Evolutionary conservation across 2,113 vertebrate species (phyloP).

Genomic region (Phalacrocorax aristotelis): DNA sequence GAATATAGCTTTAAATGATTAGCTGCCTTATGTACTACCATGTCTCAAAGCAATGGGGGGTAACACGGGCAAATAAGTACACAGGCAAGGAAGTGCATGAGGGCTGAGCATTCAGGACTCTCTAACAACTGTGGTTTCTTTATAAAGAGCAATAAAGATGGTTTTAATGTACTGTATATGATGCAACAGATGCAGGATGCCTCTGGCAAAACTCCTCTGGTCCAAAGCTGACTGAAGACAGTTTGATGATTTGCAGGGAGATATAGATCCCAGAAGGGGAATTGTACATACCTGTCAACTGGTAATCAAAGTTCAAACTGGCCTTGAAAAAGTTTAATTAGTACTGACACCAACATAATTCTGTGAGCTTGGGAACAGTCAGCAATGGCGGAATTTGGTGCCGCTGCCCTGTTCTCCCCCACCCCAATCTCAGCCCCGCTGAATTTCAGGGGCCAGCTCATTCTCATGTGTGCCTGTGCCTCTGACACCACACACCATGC

Average conservation of each 20-base stretch:
- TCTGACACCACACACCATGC: neutral
- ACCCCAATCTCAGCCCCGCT: neutral
- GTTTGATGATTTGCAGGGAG: constrained; percentile 75
- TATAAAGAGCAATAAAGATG: constrained; percentile 69
- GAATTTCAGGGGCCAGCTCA: neutral
- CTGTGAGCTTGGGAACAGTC: constrained; percentile 10
- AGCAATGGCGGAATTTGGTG: neutral
- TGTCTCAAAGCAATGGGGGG: constrained; percentile 41
- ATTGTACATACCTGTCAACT: constrained; percentile 74
- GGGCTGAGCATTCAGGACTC: constrained; percentile 18
- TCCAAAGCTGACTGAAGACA: constrained; percentile 69
- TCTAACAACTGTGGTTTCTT: constrained; percentile 63
- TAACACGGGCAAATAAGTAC: constrained; percentile 15
- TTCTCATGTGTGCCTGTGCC: neutral
- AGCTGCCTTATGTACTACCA: constrained; percentile 48
- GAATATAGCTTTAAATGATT: constrained; percentile 55
- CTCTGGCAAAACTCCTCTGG: constrained; percentile 67
- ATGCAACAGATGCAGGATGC: constrained; percentile 68
- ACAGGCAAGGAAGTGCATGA: constrained; percentile 29
- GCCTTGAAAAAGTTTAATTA: constrained; percentile 57
- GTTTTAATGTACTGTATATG: constrained; percentile 72
- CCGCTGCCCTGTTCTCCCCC: neutral
- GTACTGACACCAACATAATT: constrained; percentile 67
- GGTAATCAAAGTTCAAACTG: constrained; percentile 54
- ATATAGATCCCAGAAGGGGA: constrained; percentile 40